Evolutionary conservation across 2,113 vertebrate species (phyloP), one percentile per base, ranked within the genome.

Genomic region (Cebidichthys violaceus): DNA sequence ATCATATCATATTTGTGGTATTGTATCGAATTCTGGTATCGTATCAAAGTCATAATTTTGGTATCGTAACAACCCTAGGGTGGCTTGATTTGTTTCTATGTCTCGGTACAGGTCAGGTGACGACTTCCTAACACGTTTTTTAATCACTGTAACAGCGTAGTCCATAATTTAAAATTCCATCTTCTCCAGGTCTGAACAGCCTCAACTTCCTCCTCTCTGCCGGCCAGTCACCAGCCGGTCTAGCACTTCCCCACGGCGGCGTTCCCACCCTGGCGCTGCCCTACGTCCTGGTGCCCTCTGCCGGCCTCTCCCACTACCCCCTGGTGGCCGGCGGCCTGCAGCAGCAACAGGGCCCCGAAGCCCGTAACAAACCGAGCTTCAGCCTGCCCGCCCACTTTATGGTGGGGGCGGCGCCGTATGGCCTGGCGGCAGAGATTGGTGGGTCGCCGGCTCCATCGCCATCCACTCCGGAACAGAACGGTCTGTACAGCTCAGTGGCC

Each of bases 131-230:
- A 52, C 20, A 22, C 20, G 2, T 9, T 14, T 55, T 11, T 24
- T 4, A 33, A 24, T 11, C 54, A 9, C n/a, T 10, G 9, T n/a
- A 50, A 18, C n/a, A 11, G 22, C 22, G 9, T 54, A n/a, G 52
- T 59, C 52, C 9, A 20, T 55, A 0, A 24, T 60, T 15, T 8
- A 9, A n/a, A 24, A n/a, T 18, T 8, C 33, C 5, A 6, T 20
- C 61, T 39, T 67, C 33, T 64, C 29, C 81, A 94, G 93, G 92
- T 79, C 78, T 94, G 71, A 93, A 93, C 11, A 94, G 95, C 84
- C 91, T 97, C 47, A 97, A 95, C 88, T 95, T 98, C 87, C 93
- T 99, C 55, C 79, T 98, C 15, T 85, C 97, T 10, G 85, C 96
- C n/a, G 92, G 90, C 45, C 96, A 95, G 77, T 20, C 86, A 5